Base-by-base conservation (phyloP, 2,888 invertebrate genomes). In the Timema podura region DNA sequence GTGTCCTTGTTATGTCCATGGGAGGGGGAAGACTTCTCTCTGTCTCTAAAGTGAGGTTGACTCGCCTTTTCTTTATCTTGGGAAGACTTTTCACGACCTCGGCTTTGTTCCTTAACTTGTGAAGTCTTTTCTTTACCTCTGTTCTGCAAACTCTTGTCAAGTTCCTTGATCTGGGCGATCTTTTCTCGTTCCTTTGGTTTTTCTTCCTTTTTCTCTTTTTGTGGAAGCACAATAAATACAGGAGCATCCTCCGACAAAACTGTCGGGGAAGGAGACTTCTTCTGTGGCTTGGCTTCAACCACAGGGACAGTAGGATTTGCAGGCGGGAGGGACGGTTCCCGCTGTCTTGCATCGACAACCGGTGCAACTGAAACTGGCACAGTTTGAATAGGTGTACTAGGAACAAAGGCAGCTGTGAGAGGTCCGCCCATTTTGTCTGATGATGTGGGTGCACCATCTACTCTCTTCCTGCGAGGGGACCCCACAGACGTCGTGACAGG, bases 31-130 rank as follows among this genome's bases (percentile, higher is more conserved):
- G 30, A 30, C 30, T 30, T 30, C 30, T 30, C 30, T 30, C 30
- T 30, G 30, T 30, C 30, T 30, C 30, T 30, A 30, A 30, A 30
- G 1, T 30, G 30, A 30, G 7, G 66, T n/a, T 30, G 51, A 10
- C n/a, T 45, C 13, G 47, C 54, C 57, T 69, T 69, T 6, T 69
- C 65, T 45, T 65, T 69, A n/a, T 57, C 65, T 5, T 54, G 69
- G 47, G 69, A 69, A 51, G 69, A 59, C 69, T 69, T 69, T 44
- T 65, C 65, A 10, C 59, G 57, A n/a, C 54, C 69, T n/a, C 69
- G 48, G 51, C 65, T 47, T 65, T 68, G 68, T 16, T 45, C 47
- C 47, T 69, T 64, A 5, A 54, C 64, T n/a, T 57, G 65, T 16
- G 65, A 64, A 13, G 65, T 65, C 66, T 66, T 69, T 48, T 69